Percentiles rank a stretch among this genome's conserved stretches.
phyloP scores from a whole-genome alignment of 2,797 vertebrate genomes.

The Zenarchopterus dispar region DNA sequence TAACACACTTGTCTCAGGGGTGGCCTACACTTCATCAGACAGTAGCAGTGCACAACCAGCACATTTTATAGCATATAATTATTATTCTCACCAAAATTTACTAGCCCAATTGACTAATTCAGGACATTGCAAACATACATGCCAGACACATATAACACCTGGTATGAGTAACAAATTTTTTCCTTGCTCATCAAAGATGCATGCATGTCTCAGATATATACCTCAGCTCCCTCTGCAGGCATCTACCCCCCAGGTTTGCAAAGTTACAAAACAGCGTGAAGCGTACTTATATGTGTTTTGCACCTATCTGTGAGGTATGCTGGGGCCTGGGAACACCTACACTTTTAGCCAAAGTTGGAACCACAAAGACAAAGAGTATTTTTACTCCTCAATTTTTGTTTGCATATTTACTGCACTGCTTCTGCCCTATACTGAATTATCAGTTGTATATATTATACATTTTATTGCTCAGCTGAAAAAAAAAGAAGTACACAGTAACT shows the following conservation, averaged over 20 bases:
- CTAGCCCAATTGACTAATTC: conserved; percentile 57
- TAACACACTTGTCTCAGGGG: conserved; percentile 84
- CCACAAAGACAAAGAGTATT: too few species aligned
- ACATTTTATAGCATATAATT: conserved; percentile 80
- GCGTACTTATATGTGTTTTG: conserved; percentile 51
- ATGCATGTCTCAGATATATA: conserved; percentile 15
- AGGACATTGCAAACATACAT: conserved; percentile 38
- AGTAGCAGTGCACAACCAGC: conserved; percentile 63
- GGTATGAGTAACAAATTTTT: conserved; percentile 11
- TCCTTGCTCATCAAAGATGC: conserved; percentile 23
- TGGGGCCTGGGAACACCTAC: conserved; percentile 45
- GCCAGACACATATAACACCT: conserved; percentile 13
- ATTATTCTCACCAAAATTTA: conserved; percentile 69
- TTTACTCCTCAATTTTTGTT: too few species aligned
- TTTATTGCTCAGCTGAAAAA: too few species aligned
- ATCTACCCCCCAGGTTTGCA: conserved; percentile 6
- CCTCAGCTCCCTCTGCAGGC: conserved; percentile 2
- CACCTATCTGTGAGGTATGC: conserved; percentile 38
- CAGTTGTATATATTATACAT: too few species aligned
- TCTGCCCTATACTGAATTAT: too few species aligned
- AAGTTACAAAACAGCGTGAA: conserved; percentile 67
- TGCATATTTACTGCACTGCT: too few species aligned
- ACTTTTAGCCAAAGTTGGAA: too few species aligned
- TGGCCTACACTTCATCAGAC: conserved; percentile 79
- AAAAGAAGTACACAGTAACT: too few species aligned